Evolutionary conservation across 2,888 invertebrate genomes (phyloP).

Genomic region (Parnassius mnemosyne): DNA sequence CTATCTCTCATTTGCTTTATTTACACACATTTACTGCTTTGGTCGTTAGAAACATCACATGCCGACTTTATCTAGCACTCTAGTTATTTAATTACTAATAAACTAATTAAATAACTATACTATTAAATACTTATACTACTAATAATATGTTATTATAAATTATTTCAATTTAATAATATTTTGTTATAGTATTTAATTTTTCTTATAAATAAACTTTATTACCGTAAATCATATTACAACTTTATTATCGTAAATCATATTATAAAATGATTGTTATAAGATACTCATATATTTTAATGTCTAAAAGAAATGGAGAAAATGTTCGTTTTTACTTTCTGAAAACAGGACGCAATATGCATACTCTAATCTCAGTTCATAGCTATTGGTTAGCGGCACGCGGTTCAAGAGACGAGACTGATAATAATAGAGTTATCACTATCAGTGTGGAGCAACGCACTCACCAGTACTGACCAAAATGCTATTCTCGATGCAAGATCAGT

Average conservation of each 20-base stretch:
- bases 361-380: conserved; percentile 6
- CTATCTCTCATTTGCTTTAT: background rate
- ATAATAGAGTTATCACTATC: conserved; percentile 75
- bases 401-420: conserved; percentile 60
- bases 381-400: conserved; percentile 51
- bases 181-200: no score
- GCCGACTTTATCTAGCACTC: background rate
- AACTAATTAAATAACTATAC: no score
- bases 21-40: background rate
- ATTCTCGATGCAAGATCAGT: conserved; percentile 9
- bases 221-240: no score
- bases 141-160: no score
- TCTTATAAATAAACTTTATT: no score
- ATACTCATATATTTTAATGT: no score
- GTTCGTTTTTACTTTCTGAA: background rate
- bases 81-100: background rate
- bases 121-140: no score
- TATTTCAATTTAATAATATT: no score
- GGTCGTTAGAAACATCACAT: background rate
- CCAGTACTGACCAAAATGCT: conserved; percentile 35
- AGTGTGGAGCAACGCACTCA: conserved; percentile 65
- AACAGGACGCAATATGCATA: background rate
- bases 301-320: no score
- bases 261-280: no score
- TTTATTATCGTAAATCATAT: no score